Conservation (phyloP, 2,113 vertebrate genomes). For the Phyllostomus discolor region DNA sequence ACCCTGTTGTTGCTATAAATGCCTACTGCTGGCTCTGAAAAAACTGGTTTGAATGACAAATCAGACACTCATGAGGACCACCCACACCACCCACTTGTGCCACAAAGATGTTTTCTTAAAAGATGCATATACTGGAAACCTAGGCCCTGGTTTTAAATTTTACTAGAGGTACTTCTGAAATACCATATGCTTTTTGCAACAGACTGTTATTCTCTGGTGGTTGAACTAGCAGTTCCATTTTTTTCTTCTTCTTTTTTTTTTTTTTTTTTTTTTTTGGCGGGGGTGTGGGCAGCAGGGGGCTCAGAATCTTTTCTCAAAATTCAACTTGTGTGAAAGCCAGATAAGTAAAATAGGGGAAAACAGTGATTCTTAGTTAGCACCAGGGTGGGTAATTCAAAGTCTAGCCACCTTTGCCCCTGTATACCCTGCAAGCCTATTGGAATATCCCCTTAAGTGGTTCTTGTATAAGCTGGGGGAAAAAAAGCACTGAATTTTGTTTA, state of each 20-base stretch:
- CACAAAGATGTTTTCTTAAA: slow-evolving; percentile 17
- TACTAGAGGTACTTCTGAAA: background rate
- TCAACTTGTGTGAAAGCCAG: background rate
- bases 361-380: background rate
- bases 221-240: background rate
- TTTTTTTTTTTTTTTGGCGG: background rate
- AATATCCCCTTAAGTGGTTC: background rate
- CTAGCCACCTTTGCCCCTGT: background rate
- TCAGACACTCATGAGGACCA: background rate
- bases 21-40: background rate
- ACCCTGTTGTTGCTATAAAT: background rate
- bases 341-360: background rate
- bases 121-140: background rate
- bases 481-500: background rate
- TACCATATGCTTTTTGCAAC: background rate
- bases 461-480: background rate
- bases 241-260: background rate
- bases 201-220: background rate
- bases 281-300: background rate
- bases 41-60: background rate
- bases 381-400: background rate
- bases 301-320: background rate
- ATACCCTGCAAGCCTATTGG: background rate
- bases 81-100: background rate
- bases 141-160: background rate